Evolutionary conservation across 2,888 invertebrate species (phyloP).

Genomic region (Pyrrhia umbra): DNA sequence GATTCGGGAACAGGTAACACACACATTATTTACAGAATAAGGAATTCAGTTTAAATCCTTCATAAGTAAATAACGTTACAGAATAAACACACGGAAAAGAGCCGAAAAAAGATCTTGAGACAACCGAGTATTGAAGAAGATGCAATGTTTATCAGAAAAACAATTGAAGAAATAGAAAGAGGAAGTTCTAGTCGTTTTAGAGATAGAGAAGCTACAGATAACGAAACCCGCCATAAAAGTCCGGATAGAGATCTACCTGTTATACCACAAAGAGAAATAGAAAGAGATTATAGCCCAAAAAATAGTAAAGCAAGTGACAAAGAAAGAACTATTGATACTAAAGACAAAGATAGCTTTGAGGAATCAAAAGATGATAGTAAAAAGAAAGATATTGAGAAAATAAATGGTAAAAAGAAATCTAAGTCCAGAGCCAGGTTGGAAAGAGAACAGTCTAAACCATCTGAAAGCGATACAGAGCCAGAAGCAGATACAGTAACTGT

Average conservation of each 20-base stretch:
- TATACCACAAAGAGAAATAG: constrained; percentile 66
- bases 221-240: constrained; percentile 57
- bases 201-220: constrained; percentile 63
- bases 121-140: constrained; percentile 87
- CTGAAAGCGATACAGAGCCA: constrained; percentile 86
- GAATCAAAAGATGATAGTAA: constrained; percentile 79
- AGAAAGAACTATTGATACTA: constrained; percentile 61
- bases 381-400: constrained; percentile 80
- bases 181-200: constrained; percentile 80
- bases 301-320: constrained; percentile 68
- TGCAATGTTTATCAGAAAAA: constrained; percentile 85
- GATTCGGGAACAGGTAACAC: constrained; percentile 80
- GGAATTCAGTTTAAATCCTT: constrained; percentile 35
- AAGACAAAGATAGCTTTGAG: constrained; percentile 70
- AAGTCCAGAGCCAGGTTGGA: constrained; percentile 87
- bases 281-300: constrained; percentile 68
- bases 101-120: constrained; percentile 73
- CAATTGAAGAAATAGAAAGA: constrained; percentile 87
- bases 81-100: constrained; percentile 75
- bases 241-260: constrained; percentile 60
- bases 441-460: constrained; percentile 87
- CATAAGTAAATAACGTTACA: constrained; percentile 63
- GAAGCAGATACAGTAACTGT: constrained; percentile 88
- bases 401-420: constrained; percentile 85
- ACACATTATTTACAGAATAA: constrained; percentile 42